Evolutionary conservation across 2,888 invertebrate species (phyloP).

Genomic region (Dicranocentrus wangi): DNA sequence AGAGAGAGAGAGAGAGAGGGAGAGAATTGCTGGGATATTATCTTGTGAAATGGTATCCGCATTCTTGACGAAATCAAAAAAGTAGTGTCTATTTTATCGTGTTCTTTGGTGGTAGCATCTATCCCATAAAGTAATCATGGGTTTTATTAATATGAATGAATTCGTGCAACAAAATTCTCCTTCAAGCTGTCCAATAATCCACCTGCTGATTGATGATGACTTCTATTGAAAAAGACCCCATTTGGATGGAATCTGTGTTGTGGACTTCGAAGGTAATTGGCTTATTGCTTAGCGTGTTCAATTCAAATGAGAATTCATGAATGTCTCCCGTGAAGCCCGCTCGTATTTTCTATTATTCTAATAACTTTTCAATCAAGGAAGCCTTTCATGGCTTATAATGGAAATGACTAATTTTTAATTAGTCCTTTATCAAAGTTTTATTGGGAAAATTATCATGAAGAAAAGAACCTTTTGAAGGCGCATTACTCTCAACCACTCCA

Average conservation of each 20-base stretch:
- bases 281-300: neutral
- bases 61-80: constrained; percentile 35
- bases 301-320: neutral
- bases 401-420: constrained; percentile 58
- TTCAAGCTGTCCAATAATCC: constrained; percentile 57
- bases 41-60: constrained; percentile 48
- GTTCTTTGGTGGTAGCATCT: constrained; percentile 38
- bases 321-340: constrained; percentile 25
- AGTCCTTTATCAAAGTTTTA: constrained; percentile 50
- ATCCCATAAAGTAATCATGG: constrained; percentile 55
- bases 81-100: neutral
- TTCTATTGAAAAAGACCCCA: constrained; percentile 17
- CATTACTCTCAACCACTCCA: too few relatives aligned
- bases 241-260: too few relatives aligned
- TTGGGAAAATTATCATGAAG: constrained; percentile 19
- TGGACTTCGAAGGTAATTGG: neutral
- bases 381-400: constrained; percentile 18
- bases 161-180: constrained; percentile 27
- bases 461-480: neutral
- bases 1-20: neutral
- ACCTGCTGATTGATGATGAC: constrained; percentile 57
- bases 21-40: neutral
- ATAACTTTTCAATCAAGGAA: constrained; percentile 45
- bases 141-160: constrained; percentile 50
- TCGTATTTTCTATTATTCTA: constrained; percentile 19